Percentiles rank a stretch among this genome's conserved stretches.
These are phyloP conservation scores for Microcebus murinus DNA, from an alignment of 2,113 vertebrate species.

Conservation along the genomic window DNA sequence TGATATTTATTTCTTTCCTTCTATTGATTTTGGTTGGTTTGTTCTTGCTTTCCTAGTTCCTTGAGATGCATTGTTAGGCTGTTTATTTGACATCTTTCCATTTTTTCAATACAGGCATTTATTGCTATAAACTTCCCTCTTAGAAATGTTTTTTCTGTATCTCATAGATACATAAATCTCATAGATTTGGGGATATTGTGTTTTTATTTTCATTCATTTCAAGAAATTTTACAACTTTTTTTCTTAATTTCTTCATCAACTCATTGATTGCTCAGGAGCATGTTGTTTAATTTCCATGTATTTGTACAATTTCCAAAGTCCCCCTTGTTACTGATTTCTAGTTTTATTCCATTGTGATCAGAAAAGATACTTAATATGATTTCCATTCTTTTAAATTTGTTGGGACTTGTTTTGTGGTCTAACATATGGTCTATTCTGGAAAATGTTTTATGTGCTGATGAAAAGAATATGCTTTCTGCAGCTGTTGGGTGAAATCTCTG, in stretches of 20 bases:
- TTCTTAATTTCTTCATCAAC: neutral
- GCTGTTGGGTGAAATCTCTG: neutral
- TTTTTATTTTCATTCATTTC: neutral
- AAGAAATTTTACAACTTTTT: neutral
- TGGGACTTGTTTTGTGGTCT: neutral
- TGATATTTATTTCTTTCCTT: neutral
- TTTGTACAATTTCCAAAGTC: neutral
- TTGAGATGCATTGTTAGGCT: neutral
- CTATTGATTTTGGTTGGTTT: neutral
- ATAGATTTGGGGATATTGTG: neutral
- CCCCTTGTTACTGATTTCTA: neutral
- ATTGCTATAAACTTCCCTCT: neutral
- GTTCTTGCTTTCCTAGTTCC: neutral
- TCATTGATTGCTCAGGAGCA: neutral
- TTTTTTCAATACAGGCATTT: neutral
- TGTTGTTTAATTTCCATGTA: neutral
- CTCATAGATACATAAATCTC: neutral
- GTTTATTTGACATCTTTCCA: neutral
- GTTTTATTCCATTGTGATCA: neutral
- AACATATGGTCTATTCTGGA: neutral
- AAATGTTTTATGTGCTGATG: neutral
- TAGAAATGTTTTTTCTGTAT: neutral
- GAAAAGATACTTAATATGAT: neutral
- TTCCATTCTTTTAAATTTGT: neutral
- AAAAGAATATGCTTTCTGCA: neutral